These are phyloP conservation scores for Podarcis siculus DNA, from an alignment of 2,797 vertebrate species.

Conservation along the genomic window DNA sequence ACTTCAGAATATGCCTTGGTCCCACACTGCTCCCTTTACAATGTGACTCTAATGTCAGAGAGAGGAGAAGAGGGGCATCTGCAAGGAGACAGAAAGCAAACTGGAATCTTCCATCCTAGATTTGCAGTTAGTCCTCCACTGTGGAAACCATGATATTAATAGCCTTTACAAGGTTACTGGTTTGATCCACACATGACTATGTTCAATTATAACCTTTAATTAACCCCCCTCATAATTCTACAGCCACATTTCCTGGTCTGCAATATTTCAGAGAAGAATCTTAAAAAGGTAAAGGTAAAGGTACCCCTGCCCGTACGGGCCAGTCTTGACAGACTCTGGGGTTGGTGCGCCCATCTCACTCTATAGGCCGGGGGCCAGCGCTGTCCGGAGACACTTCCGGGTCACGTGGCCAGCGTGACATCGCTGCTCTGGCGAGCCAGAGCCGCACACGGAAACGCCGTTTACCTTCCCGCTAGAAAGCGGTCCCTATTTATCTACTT, in stretches of 20 bases:
- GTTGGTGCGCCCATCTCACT: too few relatives aligned
- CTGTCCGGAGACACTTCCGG: too few relatives aligned
- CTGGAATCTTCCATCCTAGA: not conserved
- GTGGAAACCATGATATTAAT: conserved; percentile 64
- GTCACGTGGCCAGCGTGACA: too few relatives aligned
- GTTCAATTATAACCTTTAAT: conserved; percentile 59
- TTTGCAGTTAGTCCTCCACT: conserved; percentile 61
- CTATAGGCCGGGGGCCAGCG: too few relatives aligned
- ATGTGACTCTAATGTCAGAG: not conserved
- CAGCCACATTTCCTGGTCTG: conserved; percentile 54
- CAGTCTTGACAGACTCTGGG: too few relatives aligned
- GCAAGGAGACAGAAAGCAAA: not conserved
- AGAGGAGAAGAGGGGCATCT: too few relatives aligned
- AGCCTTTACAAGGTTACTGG: conserved; percentile 53
- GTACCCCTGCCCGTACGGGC: too few relatives aligned
- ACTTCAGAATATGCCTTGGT: not conserved
- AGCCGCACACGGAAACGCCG: too few relatives aligned
- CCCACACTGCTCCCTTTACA: not conserved
- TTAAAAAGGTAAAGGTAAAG: too few relatives aligned
- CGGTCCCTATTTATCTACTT: too few relatives aligned
- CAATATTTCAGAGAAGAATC: conserved; percentile 59
- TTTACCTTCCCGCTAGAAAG: too few relatives aligned
- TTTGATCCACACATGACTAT: conserved; percentile 44
- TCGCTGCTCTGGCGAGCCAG: too few relatives aligned
- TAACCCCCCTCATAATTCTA: conserved; percentile 68